Evolutionary conservation across 2,797 vertebrate species (phyloP).

Genomic region (Natrix natrix): DNA sequence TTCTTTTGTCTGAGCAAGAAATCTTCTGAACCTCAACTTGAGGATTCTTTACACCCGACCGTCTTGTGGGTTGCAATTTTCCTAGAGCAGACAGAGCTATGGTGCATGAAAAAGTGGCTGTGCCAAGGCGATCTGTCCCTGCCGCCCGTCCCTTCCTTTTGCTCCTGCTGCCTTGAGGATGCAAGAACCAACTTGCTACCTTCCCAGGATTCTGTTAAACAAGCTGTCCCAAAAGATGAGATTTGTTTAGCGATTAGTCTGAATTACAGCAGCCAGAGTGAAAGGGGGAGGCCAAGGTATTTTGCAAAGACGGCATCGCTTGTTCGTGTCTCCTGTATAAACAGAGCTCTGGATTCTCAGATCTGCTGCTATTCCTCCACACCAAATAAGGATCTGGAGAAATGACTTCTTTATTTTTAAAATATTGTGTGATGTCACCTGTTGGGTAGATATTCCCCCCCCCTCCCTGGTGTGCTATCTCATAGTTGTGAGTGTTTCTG

Average conservation of each 20-base stretch:
- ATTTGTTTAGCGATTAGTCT: slow-evolving; percentile 58
- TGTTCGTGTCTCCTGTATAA: slow-evolving; percentile 55
- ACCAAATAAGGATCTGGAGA: slow-evolving; percentile 67
- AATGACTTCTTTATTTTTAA: slow-evolving; percentile 56
- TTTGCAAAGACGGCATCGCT: slow-evolving; percentile 55
- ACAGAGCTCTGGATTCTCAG: slow-evolving; percentile 49
- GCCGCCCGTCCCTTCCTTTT: neutral
- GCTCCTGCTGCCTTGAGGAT: slow-evolving; percentile 10
- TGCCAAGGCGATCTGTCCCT: neutral
- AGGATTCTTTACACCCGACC: neutral
- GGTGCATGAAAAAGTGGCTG: neutral
- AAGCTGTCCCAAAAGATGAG: slow-evolving; percentile 51
- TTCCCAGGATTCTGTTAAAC: slow-evolving; percentile 49
- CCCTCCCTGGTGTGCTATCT: slow-evolving; percentile 1
- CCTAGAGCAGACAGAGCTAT: neutral
- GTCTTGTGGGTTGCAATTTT: neutral
- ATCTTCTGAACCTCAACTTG: neutral
- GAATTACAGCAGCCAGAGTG: slow-evolving; percentile 55
- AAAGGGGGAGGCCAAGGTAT: slow-evolving; percentile 47
- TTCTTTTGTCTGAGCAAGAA: neutral
- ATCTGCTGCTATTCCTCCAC: slow-evolving; percentile 32
- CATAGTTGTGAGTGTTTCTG: neutral
- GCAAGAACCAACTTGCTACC: slow-evolving; percentile 43
- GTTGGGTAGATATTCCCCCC: neutral
- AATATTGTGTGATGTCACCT: slow-evolving; percentile 51